These are phyloP conservation scores for pig (Sus scrofa) DNA, from an alignment of 2,113 vertebrate genomes.

Conservation along the genomic window DNA sequence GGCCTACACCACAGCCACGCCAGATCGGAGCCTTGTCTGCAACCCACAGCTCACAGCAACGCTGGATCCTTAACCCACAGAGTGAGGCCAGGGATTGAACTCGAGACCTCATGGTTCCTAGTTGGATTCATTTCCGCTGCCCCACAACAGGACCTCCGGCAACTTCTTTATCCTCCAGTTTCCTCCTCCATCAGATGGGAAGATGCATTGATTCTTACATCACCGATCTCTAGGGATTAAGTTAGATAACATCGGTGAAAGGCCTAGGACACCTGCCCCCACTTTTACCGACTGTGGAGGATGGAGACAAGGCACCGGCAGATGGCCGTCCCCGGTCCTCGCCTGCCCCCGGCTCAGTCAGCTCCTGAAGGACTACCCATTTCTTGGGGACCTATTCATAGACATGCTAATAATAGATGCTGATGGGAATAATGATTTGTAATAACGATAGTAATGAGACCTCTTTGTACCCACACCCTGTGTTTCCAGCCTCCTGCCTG, in stretches of 20 bases:
- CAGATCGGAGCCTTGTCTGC: too few relatives aligned
- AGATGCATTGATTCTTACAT: not conserved
- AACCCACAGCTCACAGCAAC: too few relatives aligned
- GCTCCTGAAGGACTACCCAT: not conserved
- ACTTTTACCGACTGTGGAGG: not conserved
- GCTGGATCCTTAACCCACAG: too few relatives aligned
- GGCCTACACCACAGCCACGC: too few relatives aligned
- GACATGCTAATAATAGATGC: not conserved
- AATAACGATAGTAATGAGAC: not conserved
- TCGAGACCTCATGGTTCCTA: too few relatives aligned
- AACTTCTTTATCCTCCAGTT: not conserved
- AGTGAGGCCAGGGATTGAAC: too few relatives aligned
- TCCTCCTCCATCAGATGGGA: not conserved
- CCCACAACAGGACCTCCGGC: too few relatives aligned
- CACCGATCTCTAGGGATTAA: not conserved
- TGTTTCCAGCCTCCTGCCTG: not conserved
- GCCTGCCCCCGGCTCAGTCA: not conserved
- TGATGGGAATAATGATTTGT: not conserved
- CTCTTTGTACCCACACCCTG: not conserved
- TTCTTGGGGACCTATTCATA: conserved; percentile 13
- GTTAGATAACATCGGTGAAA: not conserved
- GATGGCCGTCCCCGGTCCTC: not conserved
- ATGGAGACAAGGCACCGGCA: not conserved
- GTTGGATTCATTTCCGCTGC: too few relatives aligned
- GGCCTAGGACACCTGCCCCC: not conserved